Percentiles rank a stretch among this genome's conserved stretches.
Evolutionary conservation across 2,888 invertebrate species (phyloP).

Genomic region (Drosophila formosana): DNA sequence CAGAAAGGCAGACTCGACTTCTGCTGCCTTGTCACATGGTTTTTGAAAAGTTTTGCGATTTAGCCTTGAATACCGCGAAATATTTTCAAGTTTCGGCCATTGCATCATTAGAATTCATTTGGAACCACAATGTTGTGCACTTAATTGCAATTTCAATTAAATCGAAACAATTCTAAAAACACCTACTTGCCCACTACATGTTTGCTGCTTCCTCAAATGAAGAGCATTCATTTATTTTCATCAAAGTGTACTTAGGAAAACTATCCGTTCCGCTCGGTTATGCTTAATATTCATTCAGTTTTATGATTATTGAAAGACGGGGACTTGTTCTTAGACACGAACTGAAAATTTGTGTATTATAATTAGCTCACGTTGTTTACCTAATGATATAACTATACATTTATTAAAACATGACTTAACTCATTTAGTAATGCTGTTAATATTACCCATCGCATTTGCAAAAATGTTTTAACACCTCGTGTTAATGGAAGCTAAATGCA

Average conservation of each 20-base stretch:
- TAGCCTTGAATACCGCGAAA: conserved; percentile 30
- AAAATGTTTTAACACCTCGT: background rate
- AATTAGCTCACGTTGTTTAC: background rate
- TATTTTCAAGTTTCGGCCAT: conserved; percentile 27
- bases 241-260: background rate
- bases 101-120: conserved; percentile 41
- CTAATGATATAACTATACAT: background rate
- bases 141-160: conserved; percentile 21
- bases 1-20: conserved; percentile 3
- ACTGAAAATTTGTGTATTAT: background rate
- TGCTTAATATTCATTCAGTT: background rate
- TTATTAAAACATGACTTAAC: background rate
- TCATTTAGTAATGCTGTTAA: background rate
- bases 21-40: conserved; percentile 24
- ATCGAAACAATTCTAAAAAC: conserved; percentile 2
- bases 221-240: background rate
- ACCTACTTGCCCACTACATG: background rate
- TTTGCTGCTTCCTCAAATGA: background rate
- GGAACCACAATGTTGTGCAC: conserved; percentile 17
- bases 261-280: background rate
- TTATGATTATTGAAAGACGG: background rate
- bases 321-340: background rate
- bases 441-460: background rate
- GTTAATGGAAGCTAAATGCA: background rate
- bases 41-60: conserved; percentile 28